Percentiles rank a stretch among this genome's conserved stretches.
Evolutionary conservation across 2,797 vertebrate genomes (phyloP).

Genomic region (Gambusia yucatana): DNA sequence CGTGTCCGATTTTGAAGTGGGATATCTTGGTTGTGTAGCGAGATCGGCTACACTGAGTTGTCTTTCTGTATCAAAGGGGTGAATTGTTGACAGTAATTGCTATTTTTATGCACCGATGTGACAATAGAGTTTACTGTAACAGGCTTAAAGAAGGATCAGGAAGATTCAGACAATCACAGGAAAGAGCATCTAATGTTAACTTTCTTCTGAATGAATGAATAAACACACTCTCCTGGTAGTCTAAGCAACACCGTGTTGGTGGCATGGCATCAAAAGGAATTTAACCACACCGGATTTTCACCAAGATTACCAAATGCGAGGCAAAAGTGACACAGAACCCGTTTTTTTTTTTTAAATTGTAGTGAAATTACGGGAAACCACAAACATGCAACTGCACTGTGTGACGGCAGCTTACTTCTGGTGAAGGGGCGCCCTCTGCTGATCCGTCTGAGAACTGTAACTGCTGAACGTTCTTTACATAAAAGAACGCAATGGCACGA

Average conservation of each 20-base stretch:
- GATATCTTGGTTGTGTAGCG: not conserved
- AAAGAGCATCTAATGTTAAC: constrained; percentile 17
- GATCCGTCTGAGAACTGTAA: constrained; percentile 1
- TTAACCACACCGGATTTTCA: not conserved
- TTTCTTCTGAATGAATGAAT: constrained; percentile 1
- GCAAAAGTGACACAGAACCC: not conserved
- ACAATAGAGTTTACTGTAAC: constrained; percentile 17
- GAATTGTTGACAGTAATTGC: not conserved
- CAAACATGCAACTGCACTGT: not conserved
- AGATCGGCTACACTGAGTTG: not conserved
- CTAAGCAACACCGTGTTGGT: not conserved
- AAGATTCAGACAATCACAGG: constrained; percentile 46
- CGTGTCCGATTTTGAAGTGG: not conserved
- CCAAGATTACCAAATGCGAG: not conserved
- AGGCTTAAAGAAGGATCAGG: constrained; percentile 23
- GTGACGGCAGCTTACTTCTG: not conserved
- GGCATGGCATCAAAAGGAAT: not conserved
- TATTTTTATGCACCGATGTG: not conserved
- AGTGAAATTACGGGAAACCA: not conserved
- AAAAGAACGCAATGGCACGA: not conserved
- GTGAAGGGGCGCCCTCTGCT: constrained; percentile 44
- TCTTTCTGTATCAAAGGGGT: not conserved
- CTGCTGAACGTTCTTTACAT: not conserved
- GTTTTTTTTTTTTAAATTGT: not conserved
- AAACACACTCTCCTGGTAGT: not conserved